A percentile compares a stretch with the other conserved stretches of the same genome.
phyloP scores from a whole-genome alignment of 2,797 vertebrate species.

The Acridotheres tristis region DNA sequence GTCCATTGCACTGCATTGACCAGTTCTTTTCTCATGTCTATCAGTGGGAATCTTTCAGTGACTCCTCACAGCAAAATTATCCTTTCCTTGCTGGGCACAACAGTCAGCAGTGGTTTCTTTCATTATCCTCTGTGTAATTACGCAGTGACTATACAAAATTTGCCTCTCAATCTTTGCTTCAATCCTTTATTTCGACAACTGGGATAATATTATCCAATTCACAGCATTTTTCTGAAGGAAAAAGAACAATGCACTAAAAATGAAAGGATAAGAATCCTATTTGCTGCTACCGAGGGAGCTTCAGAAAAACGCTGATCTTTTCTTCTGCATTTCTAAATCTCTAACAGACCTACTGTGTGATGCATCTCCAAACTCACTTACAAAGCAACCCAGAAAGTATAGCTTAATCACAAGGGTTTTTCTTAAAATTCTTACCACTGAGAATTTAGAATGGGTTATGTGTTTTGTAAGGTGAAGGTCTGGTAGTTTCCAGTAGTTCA shows the following conservation, averaged over 20 bases:
- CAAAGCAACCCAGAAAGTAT: not conserved
- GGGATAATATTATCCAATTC: constrained; percentile 7
- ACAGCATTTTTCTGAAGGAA: not conserved
- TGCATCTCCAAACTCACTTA: not conserved
- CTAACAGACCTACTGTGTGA: not conserved
- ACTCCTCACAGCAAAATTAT: not conserved
- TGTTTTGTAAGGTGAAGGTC: not conserved
- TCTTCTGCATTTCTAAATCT: not conserved
- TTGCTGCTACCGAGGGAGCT: not conserved
- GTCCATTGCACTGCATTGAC: not conserved
- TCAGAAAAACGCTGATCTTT: not conserved
- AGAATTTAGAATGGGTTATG: not conserved
- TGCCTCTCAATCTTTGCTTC: not conserved
- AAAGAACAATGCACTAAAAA: constrained; percentile 14
- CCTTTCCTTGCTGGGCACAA: not conserved
- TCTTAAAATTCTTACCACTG: not conserved
- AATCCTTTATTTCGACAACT: not conserved
- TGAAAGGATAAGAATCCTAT: not conserved
- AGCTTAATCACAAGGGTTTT: not conserved
- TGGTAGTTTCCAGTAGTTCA: not conserved
- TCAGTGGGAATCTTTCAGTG: not conserved
- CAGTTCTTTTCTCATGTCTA: not conserved
- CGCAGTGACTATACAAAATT: not conserved
- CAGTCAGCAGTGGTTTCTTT: not conserved
- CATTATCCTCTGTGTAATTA: not conserved